These are phyloP conservation scores for Chironomus riparius DNA, from an alignment of 2,888 invertebrate genomes.

Conservation along the genomic window DNA sequence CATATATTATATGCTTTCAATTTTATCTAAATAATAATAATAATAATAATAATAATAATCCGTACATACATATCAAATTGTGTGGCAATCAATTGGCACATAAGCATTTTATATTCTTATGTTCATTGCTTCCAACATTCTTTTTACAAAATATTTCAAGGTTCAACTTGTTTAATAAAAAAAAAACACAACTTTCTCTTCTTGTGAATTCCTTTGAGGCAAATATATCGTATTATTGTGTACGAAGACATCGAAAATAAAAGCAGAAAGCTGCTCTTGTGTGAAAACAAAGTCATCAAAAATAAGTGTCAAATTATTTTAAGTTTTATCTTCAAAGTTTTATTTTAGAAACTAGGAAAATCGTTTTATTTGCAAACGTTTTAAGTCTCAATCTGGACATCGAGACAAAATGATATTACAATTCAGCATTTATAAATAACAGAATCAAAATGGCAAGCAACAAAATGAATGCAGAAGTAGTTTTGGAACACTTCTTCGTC, in stretches of 20 bases:
- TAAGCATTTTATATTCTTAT: neutral
- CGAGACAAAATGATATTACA: too few species aligned
- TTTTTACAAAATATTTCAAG: neutral
- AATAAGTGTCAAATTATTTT: neutral
- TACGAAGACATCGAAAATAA: neutral
- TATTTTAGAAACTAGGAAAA: too few species aligned
- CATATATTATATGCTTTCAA: slow-evolving; percentile 20
- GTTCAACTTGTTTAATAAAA: neutral
- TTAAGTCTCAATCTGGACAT: too few species aligned
- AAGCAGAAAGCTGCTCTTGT: neutral
- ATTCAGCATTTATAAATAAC: too few species aligned
- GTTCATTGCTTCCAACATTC: neutral
- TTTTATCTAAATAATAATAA: too few species aligned
- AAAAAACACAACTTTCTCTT: neutral
- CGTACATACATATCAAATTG: neutral
- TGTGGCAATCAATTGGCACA: neutral
- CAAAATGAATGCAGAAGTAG: neutral
- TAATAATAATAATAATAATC: too few species aligned
- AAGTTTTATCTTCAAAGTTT: too few species aligned
- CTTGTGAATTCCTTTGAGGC: neutral
- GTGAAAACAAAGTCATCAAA: neutral
- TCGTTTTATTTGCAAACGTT: too few species aligned
- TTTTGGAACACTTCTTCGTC: neutral
- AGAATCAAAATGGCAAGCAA: neutral
- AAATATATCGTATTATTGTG: neutral